A percentile compares a stretch with the other conserved stretches of the same genome.
phyloP scores from a whole-genome alignment of 2,113 vertebrate genomes.

The Platycercus adscitus region DNA sequence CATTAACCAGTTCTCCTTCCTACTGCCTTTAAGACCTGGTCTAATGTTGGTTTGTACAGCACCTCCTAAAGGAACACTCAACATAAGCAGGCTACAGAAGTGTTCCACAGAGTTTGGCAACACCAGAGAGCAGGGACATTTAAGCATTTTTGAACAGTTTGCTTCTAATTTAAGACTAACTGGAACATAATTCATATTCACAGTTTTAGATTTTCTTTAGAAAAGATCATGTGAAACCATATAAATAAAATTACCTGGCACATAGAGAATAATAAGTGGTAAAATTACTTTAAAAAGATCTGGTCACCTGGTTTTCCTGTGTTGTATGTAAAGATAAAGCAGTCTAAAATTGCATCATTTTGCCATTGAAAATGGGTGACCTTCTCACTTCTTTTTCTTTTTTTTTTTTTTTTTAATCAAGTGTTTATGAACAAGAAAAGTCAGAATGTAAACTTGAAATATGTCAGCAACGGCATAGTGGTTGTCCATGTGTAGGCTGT shows the following conservation, averaged over 20 bases:
- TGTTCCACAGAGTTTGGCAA: neutral
- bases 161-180: neutral
- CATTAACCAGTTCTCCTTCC: neutral
- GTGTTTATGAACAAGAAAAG: neutral
- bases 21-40: neutral
- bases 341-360: neutral
- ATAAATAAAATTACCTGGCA: neutral
- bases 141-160: neutral
- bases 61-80: neutral
- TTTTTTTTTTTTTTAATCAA: neutral
- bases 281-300: neutral
- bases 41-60: neutral
- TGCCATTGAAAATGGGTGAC: neutral
- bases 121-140: neutral
- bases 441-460: neutral
- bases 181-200: constrained; percentile 3
- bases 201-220: constrained; percentile 13
- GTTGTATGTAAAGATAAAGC: neutral
- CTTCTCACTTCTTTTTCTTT: neutral
- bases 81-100: neutral
- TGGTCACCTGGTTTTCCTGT: neutral
- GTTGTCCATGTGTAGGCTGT: neutral
- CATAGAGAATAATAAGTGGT: neutral
- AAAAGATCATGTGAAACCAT: neutral
- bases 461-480: neutral